Percentiles rank a stretch among this genome's conserved stretches.
These are phyloP conservation scores for Manis javanica DNA, from an alignment of 2,797 vertebrate genomes.

Conservation along the genomic window DNA sequence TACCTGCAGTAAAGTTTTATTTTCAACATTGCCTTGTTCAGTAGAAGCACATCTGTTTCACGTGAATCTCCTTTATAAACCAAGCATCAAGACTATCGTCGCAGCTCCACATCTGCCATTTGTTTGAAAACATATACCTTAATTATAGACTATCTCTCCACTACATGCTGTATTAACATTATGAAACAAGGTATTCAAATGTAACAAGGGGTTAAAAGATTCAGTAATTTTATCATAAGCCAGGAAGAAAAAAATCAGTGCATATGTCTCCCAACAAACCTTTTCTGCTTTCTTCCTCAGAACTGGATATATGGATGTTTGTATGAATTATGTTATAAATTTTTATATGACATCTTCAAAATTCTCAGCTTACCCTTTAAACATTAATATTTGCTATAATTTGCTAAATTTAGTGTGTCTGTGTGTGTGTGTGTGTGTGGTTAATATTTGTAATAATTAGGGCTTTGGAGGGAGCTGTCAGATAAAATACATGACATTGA, in stretches of 20 bases:
- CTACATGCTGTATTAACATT: conserved; percentile 84
- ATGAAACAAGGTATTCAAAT: conserved; percentile 84
- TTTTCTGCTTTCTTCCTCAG: conserved; percentile 20
- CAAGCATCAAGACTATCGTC: conserved; percentile 56
- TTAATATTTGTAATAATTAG: not conserved
- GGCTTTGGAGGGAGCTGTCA: not conserved
- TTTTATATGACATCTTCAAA: conserved; percentile 25
- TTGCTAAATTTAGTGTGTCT: not conserved
- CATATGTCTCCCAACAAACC: not conserved
- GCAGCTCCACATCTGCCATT: conserved; percentile 83
- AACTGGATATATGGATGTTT: conserved; percentile 8
- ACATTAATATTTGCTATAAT: conserved; percentile 25
- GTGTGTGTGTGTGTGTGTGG: not conserved
- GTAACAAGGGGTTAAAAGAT: conserved; percentile 80
- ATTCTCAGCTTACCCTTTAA: conserved; percentile 21
- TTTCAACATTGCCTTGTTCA: conserved; percentile 10
- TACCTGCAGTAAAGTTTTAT: conserved; percentile 19
- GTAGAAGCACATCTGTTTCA: conserved; percentile 20
- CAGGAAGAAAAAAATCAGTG: conserved; percentile 43
- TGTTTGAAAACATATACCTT: conserved; percentile 87
- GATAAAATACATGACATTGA: conserved; percentile 51
- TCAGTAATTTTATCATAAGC: conserved; percentile 65
- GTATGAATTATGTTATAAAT: conserved; percentile 32
- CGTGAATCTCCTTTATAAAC: not conserved
- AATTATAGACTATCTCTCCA: conserved; percentile 86